Evolutionary conservation across 1,140 invertebrate genomes (phyloP), one percentile per base, ranked within the genome.

Genomic region (Brachionus calyciflorus): DNA sequence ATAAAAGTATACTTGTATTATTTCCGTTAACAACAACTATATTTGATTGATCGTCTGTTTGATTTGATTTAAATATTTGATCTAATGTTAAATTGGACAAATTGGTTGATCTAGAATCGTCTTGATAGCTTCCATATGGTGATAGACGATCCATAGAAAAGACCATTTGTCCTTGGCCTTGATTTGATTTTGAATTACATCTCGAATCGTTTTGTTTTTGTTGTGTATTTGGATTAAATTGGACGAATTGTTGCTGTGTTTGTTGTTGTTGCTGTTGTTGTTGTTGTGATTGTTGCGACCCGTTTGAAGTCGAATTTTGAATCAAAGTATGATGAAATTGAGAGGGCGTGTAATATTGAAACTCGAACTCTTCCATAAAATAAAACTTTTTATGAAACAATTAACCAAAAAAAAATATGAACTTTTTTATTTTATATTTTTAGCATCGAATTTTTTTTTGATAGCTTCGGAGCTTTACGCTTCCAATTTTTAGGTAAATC

Each of bases 281-380:
- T 46, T 46, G 44, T 46, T 46, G 44, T 46, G 9, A 17, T 46
- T 46, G 44, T 46, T 46, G 44, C 14, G 9, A 17, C 7, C 40
- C 37, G 26, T 65, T 24, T 19, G 41, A 37, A 37, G 33, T 19
- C 24, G 17, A 12, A 17, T 33, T 24, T 17, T 65, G 60, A 33
- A 65, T 37, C 10, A 24, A 17, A 24, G 9, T 65, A 17, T 44
- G 40, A 44, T 65, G 33, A 37, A 30, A 65, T 3, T 65, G 60
- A 24, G 40, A 44, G 21, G 60, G 60, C 37, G 60, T 41, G 24
- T 65, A 65, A 24, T 65, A 65, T 41, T 65, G 60, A 44, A 65
- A 65, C 10, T 65, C 60, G 40, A 65, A 65, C 41, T 65, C 60
- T 65, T 65, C 60, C 60, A 65, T 65, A 65, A 65, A 65, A 65